A percentile compares a stretch with the other conserved stretches of the same genome.
These are phyloP conservation scores for Patella caerulea DNA, from an alignment of 2,888 invertebrate species.

Conservation along the genomic window DNA sequence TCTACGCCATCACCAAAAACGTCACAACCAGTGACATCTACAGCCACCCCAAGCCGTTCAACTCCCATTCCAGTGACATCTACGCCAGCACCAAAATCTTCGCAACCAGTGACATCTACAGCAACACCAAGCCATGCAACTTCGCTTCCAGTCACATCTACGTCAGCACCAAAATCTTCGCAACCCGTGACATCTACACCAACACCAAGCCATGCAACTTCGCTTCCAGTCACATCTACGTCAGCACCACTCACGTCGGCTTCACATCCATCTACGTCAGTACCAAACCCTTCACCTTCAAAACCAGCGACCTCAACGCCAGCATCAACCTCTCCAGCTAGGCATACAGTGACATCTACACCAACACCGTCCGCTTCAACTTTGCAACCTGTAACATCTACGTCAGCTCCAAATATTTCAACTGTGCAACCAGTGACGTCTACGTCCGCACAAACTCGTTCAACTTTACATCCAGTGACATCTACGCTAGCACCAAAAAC, in stretches of 20 bases:
- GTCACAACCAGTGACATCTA: neutral
- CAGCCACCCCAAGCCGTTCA: neutral
- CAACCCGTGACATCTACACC: too few relatives aligned
- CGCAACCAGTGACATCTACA: neutral
- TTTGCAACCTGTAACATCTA: neutral
- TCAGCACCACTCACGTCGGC: too few relatives aligned
- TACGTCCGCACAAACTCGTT: neutral
- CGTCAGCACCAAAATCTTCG: too few relatives aligned
- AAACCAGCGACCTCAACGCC: too few relatives aligned
- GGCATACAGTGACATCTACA: too few relatives aligned
- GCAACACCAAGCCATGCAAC: neutral
- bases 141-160: neutral
- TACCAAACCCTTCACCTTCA: too few relatives aligned
- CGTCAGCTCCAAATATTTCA: neutral
- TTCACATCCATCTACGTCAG: neutral
- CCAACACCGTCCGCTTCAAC: too few relatives aligned
- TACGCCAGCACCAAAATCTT: neutral
- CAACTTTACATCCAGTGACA: neutral
- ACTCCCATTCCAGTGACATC: neutral
- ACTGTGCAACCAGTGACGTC: neutral
- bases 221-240: too few relatives aligned
- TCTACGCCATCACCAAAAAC: neutral
- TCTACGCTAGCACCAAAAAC: neutral
- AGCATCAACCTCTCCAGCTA: too few relatives aligned
- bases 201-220: too few relatives aligned